Evolutionary conservation across 1,140 invertebrate species (phyloP).

Genomic region (Heliconius hewitsoni): DNA sequence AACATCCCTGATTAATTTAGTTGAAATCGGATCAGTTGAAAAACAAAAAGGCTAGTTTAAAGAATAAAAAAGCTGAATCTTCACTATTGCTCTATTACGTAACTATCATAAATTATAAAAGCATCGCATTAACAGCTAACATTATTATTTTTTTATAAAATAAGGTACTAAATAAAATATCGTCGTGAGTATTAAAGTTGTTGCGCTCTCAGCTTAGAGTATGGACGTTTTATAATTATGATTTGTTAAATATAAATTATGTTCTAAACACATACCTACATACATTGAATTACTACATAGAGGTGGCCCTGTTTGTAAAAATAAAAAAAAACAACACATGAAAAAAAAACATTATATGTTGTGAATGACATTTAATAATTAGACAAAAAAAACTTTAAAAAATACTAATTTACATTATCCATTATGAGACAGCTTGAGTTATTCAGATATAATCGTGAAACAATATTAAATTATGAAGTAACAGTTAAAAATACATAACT

Average conservation of each 20-base stretch:
- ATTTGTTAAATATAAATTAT: background rate
- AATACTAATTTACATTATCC: background rate
- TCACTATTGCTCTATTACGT: slow-evolving; percentile 37
- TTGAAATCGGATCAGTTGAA: background rate
- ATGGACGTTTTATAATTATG: slow-evolving; percentile 3
- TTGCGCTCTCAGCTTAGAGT: slow-evolving; percentile 5
- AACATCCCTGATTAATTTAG: slow-evolving; percentile 1
- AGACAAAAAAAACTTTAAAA: too few species aligned
- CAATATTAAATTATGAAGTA: background rate
- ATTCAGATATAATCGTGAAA: background rate
- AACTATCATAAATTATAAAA: slow-evolving; percentile 42
- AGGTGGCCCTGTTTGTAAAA: background rate
- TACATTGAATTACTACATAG: background rate
- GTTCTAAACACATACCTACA: slow-evolving; percentile 13
- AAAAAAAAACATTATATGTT: background rate
- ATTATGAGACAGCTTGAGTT: background rate
- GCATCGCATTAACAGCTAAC: slow-evolving; percentile 41
- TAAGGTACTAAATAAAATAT: slow-evolving; percentile 39
- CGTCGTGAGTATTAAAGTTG: slow-evolving; percentile 35
- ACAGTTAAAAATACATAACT: slow-evolving; percentile 17
- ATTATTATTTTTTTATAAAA: slow-evolving; percentile 29
- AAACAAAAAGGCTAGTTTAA: slow-evolving; percentile 15
- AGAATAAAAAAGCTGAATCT: slow-evolving; percentile 20
- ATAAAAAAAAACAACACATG: background rate
- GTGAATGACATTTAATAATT: too few species aligned